phyloP scores from a whole-genome alignment of 2,113 vertebrate species.

The Gnathonemus longibarbis region DNA sequence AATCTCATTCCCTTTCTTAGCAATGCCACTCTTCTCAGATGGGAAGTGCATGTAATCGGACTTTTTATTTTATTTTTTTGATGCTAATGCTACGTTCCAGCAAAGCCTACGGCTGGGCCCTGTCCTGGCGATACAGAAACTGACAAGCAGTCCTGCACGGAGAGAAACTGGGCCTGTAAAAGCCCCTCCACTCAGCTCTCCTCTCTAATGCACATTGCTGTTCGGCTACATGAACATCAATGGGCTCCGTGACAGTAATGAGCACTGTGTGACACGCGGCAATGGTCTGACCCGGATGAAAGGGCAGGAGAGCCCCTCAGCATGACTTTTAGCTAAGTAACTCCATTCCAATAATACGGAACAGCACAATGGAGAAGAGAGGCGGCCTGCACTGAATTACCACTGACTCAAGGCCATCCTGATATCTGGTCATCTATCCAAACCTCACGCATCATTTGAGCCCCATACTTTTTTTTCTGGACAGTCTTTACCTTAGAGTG shows the following conservation, averaged over 20 bases:
- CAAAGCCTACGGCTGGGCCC: not conserved
- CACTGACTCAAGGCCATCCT: not conserved
- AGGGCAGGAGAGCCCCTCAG: not conserved
- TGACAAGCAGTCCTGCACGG: not conserved
- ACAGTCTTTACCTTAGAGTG: not conserved
- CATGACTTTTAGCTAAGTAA: conserved; percentile 8
- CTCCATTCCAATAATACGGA: not conserved
- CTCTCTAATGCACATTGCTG: conserved; percentile 5
- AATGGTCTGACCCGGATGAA: not conserved
- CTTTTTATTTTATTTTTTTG: not conserved
- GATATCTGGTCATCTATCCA: not conserved
- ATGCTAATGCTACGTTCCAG: not conserved
- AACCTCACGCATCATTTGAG: not conserved
- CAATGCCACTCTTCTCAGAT: no score
- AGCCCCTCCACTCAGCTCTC: not conserved
- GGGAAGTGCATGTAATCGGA: not conserved
- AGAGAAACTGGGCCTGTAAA: not conserved
- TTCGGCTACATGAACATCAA: conserved; percentile 7
- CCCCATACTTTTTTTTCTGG: not conserved
- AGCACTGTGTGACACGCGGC: not conserved
- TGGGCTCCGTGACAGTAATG: not conserved
- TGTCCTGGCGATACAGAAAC: not conserved
- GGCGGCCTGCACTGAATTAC: not conserved
- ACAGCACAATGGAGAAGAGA: not conserved
- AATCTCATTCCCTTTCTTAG: not conserved